Base-by-base conservation (phyloP, 2,888 invertebrate species). In the Orchesellides sinensis region DNA sequence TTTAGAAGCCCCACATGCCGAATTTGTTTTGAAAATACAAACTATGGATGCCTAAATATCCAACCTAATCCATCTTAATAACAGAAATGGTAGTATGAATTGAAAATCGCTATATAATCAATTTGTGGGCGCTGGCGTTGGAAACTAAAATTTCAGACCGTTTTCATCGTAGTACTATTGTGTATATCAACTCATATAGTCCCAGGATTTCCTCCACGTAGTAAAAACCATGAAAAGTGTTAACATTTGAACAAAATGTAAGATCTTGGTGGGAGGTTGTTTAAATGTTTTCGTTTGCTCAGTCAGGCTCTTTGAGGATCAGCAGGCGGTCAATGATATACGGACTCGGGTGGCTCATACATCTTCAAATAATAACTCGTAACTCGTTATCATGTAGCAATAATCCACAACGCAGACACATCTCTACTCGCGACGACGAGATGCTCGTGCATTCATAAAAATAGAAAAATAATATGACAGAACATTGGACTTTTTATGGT, bases 221-320 rank as follows among this genome's bases (percentile, higher is more conserved):
- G 23, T 61, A 49, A 61, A 66, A 77, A 65, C 47, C 54, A 29
- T 77, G 61, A 78, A 81, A 84, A 75, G 83, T 86, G 84, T 83
- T 86, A 84, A 86, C 83, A 84, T 84, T 86, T 80, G 84, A 72
- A 83, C 75, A 83, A 84, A 84, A 70, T 86, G 83, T 84, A 81
- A 74, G 81, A 84, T 75, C 86, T 86, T 86, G 83, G 86, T 86
- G 86, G 86, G 86, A 86, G 86, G 86, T 85, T 85, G 84, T 85
- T 85, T 86, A 85, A 86, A 86, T 86, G 86, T 86, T 86, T 85
- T 86, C 86, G 78, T 86, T 86, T 86, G 83, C 84, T 84, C 85
- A 86, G 85, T 85, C 85, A 86, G 83, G 78, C 77, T 85, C 77
- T 83, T 83, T 83, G 83, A 77, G 75, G 78, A 84, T 80, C 86